These are phyloP conservation scores for Marcusenius ussheri DNA, from an alignment of 2,113 vertebrate genomes.

Conservation along the genomic window DNA sequence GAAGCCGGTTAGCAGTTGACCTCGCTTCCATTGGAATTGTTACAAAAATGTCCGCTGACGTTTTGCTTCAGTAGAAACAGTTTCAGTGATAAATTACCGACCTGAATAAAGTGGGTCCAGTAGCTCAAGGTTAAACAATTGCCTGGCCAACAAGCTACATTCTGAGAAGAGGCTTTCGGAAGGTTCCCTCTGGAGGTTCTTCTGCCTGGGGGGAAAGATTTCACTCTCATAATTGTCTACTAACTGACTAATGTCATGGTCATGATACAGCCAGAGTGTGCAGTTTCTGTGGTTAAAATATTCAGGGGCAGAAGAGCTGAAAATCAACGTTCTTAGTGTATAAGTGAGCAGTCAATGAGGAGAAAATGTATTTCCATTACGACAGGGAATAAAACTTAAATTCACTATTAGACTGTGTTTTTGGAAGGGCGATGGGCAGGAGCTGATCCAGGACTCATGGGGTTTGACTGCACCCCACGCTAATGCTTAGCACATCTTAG, in stretches of 20 bases:
- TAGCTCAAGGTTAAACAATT: constrained; percentile 1
- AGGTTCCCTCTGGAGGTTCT: background rate
- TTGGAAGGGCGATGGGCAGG: background rate
- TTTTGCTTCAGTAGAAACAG: background rate
- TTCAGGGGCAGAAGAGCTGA: background rate
- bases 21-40: background rate
- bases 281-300: background rate
- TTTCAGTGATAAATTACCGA: background rate
- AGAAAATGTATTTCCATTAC: background rate
- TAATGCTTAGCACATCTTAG: background rate
- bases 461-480: background rate
- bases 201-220: background rate
- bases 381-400: background rate
- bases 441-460: background rate
- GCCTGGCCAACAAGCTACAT: background rate
- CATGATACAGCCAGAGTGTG: background rate
- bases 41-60: background rate
- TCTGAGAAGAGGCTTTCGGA: background rate
- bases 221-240: background rate
- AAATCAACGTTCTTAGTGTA: background rate
- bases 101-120: background rate
- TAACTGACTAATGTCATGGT: background rate
- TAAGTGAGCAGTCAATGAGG: background rate
- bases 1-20: background rate
- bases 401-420: background rate